Conservation (phyloP, 2,113 vertebrate genomes). For the Pica pica region DNA sequence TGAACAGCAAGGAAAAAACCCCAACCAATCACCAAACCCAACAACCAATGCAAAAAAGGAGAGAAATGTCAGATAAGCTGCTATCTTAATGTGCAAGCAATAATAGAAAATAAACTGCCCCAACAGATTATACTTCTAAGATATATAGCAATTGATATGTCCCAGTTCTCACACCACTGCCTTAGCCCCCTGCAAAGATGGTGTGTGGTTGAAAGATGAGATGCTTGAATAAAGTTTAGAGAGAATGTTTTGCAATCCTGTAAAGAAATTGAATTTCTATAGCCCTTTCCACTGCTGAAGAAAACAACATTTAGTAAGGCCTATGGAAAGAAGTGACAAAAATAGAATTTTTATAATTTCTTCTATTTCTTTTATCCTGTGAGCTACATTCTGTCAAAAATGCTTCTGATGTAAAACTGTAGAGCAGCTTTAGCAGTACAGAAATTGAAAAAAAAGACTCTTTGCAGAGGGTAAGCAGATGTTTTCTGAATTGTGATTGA, state of each 20-base stretch:
- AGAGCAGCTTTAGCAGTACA: not conserved
- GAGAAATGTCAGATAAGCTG: not conserved
- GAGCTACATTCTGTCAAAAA: not conserved
- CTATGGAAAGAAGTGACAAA: not conserved
- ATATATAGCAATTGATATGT: not conserved
- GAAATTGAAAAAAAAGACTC: not conserved
- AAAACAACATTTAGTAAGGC: not conserved
- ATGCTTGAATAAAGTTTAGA: not conserved
- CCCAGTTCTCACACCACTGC: not conserved
- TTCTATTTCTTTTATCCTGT: not conserved
- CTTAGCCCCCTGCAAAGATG: not conserved
- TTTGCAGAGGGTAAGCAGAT: conserved; percentile 16
- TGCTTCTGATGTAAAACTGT: not conserved
- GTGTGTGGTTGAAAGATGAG: not conserved
- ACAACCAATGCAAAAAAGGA: not conserved
- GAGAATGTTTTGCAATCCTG: not conserved
- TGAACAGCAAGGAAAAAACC: not conserved
- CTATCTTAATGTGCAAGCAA: not conserved
- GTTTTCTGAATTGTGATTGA: conserved; percentile 36
- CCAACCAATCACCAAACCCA: not conserved
- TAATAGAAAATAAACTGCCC: not conserved
- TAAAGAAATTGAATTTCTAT: not conserved
- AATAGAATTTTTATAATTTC: not conserved
- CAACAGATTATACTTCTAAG: not conserved
- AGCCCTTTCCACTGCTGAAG: not conserved